Evolutionary conservation across 2,888 invertebrate species (phyloP).

Genomic region (Muscina levida): DNA sequence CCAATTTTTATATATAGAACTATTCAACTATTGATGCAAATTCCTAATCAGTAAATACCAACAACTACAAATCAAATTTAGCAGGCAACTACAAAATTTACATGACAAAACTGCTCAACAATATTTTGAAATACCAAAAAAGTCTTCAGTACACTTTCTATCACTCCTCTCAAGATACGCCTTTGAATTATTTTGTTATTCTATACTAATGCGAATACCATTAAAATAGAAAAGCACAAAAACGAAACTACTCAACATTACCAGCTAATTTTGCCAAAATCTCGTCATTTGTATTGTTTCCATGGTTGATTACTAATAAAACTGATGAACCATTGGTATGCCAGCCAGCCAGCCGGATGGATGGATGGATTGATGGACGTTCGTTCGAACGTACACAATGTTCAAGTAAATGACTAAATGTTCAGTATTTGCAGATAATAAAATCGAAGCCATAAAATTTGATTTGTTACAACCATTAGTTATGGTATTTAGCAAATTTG

Average conservation of each 20-base stretch:
- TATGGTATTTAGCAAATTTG: neutral
- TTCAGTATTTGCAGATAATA: slow-evolving; percentile 18
- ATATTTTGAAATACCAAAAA: no score
- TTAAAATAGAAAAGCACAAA: slow-evolving; percentile 17
- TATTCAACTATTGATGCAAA: no score
- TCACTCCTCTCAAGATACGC: no score
- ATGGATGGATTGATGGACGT: neutral
- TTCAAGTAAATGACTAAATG: neutral
- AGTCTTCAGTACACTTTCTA: no score
- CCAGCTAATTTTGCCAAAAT: slow-evolving; percentile 7
- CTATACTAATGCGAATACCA: neutral
- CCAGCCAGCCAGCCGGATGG: neutral
- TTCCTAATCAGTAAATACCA: no score
- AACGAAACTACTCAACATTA: slow-evolving; percentile 1
- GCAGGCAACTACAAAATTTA: no score
- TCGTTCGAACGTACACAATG: neutral
- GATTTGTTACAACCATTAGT: slow-evolving; percentile 15
- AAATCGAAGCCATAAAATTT: slow-evolving; percentile 11
- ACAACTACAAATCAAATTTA: no score
- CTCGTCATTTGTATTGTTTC: slow-evolving; percentile 1
- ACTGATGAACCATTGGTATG: slow-evolving; percentile 31
- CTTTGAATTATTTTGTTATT: slow-evolving; percentile 2
- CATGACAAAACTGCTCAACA: no score
- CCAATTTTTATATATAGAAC: no score
- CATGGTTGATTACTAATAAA: slow-evolving; percentile 3